A percentile compares a stretch with the other conserved stretches of the same genome.
Evolutionary conservation across 2,888 invertebrate genomes (phyloP).

Genomic region (Notodonta ziczac): DNA sequence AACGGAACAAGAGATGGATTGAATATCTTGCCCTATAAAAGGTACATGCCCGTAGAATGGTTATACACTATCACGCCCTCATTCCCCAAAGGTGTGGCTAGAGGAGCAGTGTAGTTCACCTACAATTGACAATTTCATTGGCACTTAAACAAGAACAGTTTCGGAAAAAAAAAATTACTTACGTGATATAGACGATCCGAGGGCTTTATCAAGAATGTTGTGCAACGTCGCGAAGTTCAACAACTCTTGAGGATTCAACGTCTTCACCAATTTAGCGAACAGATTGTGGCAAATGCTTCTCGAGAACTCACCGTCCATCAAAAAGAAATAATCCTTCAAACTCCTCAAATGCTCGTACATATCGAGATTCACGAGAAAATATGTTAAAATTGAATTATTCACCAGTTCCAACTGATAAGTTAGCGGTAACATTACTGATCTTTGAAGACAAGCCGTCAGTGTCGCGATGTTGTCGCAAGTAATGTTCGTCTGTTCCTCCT

Average conservation of each 20-base stretch:
- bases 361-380: conserved; percentile 87
- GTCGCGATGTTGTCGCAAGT: conserved; percentile 74
- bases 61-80: too few relatives aligned
- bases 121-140: too few relatives aligned
- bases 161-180: too few relatives aligned
- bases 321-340: conserved; percentile 90
- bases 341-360: conserved; percentile 89
- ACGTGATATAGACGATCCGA: conserved; percentile 88
- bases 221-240: conserved; percentile 89
- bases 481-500: conserved; percentile 58
- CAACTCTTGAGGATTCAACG: conserved; percentile 86
- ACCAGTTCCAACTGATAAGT: conserved; percentile 88
- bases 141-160: too few relatives aligned
- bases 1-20: too few relatives aligned
- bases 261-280: conserved; percentile 87
- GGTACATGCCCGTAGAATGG: too few relatives aligned
- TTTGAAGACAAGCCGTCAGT: conserved; percentile 85
- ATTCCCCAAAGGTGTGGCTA: too few relatives aligned
- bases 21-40: too few relatives aligned
- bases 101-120: too few relatives aligned
- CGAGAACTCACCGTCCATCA: conserved; percentile 92
- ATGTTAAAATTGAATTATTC: conserved; percentile 89
- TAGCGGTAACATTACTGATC: conserved; percentile 88
- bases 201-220: conserved; percentile 87
- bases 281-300: conserved; percentile 88